Evolutionary conservation across 2,113 vertebrate species (phyloP).

Genomic region (Vidua chalybeata): DNA sequence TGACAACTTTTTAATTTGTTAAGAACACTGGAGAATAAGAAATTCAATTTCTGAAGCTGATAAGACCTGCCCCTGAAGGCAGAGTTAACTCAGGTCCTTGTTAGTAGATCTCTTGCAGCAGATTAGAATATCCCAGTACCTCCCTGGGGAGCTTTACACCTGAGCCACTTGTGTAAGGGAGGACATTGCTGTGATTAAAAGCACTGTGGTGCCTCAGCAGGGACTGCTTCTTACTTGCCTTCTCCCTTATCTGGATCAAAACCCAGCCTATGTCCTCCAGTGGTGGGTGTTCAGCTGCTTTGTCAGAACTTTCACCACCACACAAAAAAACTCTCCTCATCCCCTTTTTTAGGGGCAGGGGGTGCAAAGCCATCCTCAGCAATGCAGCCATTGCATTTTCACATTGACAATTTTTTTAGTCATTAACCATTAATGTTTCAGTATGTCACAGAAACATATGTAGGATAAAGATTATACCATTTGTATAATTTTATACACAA

Average conservation of each 20-base stretch:
- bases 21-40: neutral
- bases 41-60: neutral
- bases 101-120: neutral
- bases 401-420: too few species aligned
- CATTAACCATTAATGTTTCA: neutral
- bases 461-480: neutral
- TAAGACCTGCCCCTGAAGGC: neutral
- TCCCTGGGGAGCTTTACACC: neutral
- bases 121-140: neutral
- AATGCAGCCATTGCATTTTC: neutral
- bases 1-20: neutral
- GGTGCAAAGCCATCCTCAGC: neutral
- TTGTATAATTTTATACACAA: neutral
- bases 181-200: neutral
- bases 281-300: neutral
- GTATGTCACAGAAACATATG: neutral
- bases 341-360: neutral
- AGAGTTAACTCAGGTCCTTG: neutral
- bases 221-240: neutral
- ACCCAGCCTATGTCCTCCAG: neutral
- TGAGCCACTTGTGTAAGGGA: neutral
- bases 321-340: neutral
- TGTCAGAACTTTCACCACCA: neutral
- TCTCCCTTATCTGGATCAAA: neutral
- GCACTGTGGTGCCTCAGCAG: neutral